Evolutionary conservation across 2,113 vertebrate genomes (phyloP), one percentile per base, ranked within the genome.

Genomic region (Lophura nycthemera): DNA sequence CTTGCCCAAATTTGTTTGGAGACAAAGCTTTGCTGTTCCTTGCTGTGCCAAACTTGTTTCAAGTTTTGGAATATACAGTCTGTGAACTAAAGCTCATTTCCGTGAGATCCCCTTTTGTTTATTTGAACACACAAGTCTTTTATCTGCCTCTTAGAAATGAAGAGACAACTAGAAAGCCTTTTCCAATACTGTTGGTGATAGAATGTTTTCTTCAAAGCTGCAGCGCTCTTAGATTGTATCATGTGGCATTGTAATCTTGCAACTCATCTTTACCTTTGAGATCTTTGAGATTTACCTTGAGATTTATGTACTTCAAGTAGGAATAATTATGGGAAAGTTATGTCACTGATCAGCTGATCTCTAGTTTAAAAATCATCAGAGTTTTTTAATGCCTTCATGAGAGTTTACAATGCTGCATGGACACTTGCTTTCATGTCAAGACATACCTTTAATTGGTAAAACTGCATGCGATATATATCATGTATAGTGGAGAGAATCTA

Each of bases 401-500:
- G 80, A 76, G 67, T 93, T 93, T 89, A 92, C 69, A 74, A 14
- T 56, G 89, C 70, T 96, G 95, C 94, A 94, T 95, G 92, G 63
- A 56, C 80, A 83, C 78, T 96, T 93, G 79, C 86, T 96, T 92
- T 87, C 90, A 80, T 82, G 95, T 93, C 96, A 91, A 86, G 29
- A 89, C 76, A 93, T 45, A 75, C 50, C 45, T 95, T 89, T 88
- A 66, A 87, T n/a, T 87, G 71, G 59, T 95, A 90, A 88, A 84
- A 56, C 61, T 96, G 89, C 96, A 97, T 96, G 96, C 72, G 50
- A 67, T 95, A 50, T 83, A 86, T 93, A 79, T 90, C 70, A 56
- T 80, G 76, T 80, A 32, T 91, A 96, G 89, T 88, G 66, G 92
- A 96, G n/a, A 96, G 70, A 94, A 96, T 96, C 86, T 89, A 95